Conservation (phyloP, 2,888 invertebrate genomes). For the Argyra leucocephala region DNA sequence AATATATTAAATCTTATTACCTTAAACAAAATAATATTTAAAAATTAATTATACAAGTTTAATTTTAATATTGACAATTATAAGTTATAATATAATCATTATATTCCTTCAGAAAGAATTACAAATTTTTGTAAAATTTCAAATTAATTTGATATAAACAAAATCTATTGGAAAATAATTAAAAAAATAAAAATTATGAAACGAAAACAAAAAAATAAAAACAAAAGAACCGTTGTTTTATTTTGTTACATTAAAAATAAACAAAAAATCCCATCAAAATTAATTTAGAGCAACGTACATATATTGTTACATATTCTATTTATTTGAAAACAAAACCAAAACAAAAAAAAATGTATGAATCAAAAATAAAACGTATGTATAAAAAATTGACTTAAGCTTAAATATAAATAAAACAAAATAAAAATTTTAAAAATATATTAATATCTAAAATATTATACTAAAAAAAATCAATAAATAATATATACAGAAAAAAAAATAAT, state of each 20-base stretch:
- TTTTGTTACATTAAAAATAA: neutral
- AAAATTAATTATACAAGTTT: no score
- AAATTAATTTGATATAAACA: no score
- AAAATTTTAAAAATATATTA: neutral
- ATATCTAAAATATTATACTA: neutral
- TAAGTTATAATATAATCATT: no score
- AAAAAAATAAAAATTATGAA: neutral
- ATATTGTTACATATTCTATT: neutral
- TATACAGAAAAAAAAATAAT: neutral
- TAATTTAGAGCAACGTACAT: neutral
- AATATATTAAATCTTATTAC: no score
- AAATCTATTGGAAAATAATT: no score
- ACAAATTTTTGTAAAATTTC: no score
- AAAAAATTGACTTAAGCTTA: neutral
- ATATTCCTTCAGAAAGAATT: no score
- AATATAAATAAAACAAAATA: neutral
- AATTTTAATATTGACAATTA: no score
- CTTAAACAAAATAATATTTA: no score
- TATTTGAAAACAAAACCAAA: neutral
- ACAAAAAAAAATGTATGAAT: no score
- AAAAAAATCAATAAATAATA: neutral
- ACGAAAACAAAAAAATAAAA: neutral
- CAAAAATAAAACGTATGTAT: neutral
- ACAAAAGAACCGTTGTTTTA: neutral
- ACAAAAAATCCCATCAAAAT: slow-evolving; percentile 2